Evolutionary conservation across 1,140 invertebrate genomes (phyloP), one percentile per base, ranked within the genome.

Genomic region (Cyphomyrmex costatus): DNA sequence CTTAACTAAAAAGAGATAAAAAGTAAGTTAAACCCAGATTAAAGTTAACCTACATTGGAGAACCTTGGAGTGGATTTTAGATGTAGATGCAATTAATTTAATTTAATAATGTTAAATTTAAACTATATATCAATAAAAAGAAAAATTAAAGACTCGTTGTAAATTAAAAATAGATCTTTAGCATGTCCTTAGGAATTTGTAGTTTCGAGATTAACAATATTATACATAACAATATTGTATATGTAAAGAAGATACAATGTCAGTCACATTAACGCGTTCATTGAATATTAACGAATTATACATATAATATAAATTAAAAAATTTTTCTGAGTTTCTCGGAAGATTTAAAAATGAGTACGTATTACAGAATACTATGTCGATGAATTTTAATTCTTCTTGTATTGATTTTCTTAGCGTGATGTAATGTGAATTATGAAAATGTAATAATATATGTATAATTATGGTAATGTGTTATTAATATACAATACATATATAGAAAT

Each of bases 51-150:
- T 42, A 42, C 36, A 42, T 42, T 42, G 36, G 8, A 42, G 36
- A 42, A 7, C 36, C 36, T 42, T 3, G 36, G 12, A 58, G 7
- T 16, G 5, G n/a, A 7, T 73, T 33, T 12, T n/a, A n/a, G 3
- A 19, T 7, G 7, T 61, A n/a, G 30, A 33, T n/a, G 27, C 3
- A n/a, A 65, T 19, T n/a, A 65, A 65, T 61, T 61, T 33, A 27
- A 63, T 36, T 63, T 8, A 63, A 61, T 33, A 33, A 63, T 63
- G 33, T n/a, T 65, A 65, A n/a, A 61, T 30, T 16, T 61, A 14
- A 61, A n/a, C n/a, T n/a, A n/a, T n/a, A 61, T 61, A n/a, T 42
- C 36, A 42, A 42, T 42, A 42, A 42, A 42, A 42, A 42, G 36
- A 42, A 8, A n/a, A 49, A 49, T 49, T 14, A 12, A 49, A 16